Conservation (phyloP, 2,888 invertebrate genomes). For the Dioctria linearis region DNA sequence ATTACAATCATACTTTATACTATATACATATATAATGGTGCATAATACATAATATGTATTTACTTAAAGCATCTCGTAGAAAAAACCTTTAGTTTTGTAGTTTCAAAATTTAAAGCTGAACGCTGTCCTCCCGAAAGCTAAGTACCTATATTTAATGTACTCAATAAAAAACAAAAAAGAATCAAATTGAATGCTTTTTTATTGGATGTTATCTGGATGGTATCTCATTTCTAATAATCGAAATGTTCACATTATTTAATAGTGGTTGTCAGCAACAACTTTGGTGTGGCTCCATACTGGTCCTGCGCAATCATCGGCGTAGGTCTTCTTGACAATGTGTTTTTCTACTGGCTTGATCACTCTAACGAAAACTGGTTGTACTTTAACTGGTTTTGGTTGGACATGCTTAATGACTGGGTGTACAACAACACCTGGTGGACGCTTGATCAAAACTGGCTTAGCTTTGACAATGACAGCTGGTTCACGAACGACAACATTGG, state of each 20-base stretch:
- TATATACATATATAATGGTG: too few relatives aligned
- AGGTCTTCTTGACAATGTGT: slow-evolving; percentile 60
- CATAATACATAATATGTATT: too few relatives aligned
- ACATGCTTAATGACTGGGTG: slow-evolving; percentile 69
- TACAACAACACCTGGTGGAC: slow-evolving; percentile 68
- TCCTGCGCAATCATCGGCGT: neutral
- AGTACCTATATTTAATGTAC: too few relatives aligned
- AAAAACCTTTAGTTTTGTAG: too few relatives aligned
- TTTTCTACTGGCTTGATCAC: slow-evolving; percentile 69
- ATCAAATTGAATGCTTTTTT: too few relatives aligned
- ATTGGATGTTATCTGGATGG: too few relatives aligned
- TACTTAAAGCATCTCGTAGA: too few relatives aligned
- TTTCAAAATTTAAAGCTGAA: too few relatives aligned
- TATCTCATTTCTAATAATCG: too few relatives aligned
- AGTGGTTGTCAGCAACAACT: slow-evolving; percentile 26
- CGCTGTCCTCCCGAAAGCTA: too few relatives aligned
- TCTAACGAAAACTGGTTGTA: slow-evolving; percentile 69
- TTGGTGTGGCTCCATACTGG: slow-evolving; percentile 46
- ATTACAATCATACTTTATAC: too few relatives aligned
- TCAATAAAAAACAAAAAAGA: too few relatives aligned
- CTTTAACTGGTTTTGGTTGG: slow-evolving; percentile 67
- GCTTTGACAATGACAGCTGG: slow-evolving; percentile 68
- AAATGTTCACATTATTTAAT: slow-evolving; percentile 6
- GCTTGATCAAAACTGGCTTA: slow-evolving; percentile 68
- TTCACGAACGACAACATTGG: slow-evolving; percentile 37